These are phyloP conservation scores for Coccyzus lansbergi DNA, from an alignment of 2,797 vertebrate genomes.

Conservation along the genomic window DNA sequence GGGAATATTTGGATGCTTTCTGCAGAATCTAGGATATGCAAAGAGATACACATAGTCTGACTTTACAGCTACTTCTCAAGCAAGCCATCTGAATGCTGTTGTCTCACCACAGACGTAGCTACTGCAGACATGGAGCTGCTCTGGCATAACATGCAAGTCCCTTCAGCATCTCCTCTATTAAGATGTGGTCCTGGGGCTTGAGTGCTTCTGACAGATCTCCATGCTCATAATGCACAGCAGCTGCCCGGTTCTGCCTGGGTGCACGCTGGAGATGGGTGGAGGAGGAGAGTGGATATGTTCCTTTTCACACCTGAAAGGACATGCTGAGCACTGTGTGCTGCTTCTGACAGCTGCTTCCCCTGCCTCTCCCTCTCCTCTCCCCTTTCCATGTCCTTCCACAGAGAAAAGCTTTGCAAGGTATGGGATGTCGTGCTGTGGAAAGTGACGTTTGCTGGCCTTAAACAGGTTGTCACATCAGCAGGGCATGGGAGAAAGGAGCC, in stretches of 20 bases:
- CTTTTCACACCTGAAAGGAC: not conserved
- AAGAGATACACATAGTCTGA: no score
- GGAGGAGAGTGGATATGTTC: not conserved
- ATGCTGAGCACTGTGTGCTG: rapidly evolving
- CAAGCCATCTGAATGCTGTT: not conserved
- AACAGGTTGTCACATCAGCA: not conserved
- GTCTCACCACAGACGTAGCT: not conserved
- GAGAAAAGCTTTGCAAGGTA: not conserved
- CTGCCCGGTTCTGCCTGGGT: not conserved
- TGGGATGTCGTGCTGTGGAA: not conserved
- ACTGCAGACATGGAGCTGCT: not conserved
- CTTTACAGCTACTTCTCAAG: no score
- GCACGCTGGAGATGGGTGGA: not conserved
- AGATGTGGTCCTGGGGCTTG: not conserved
- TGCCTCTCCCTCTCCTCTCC: not conserved
- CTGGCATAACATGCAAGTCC: not conserved
- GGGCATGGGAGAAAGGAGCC: not conserved
- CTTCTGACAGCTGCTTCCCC: not conserved
- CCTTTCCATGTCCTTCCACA: not conserved
- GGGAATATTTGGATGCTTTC: not conserved
- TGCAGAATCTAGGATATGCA: not conserved
- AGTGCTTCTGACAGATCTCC: not conserved
- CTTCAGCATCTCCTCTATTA: not conserved
- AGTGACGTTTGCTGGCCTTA: not conserved
- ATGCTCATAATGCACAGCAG: rapidly evolving